phyloP scores from a whole-genome alignment of 2,888 invertebrate genomes.

The Apotomis capreana region DNA sequence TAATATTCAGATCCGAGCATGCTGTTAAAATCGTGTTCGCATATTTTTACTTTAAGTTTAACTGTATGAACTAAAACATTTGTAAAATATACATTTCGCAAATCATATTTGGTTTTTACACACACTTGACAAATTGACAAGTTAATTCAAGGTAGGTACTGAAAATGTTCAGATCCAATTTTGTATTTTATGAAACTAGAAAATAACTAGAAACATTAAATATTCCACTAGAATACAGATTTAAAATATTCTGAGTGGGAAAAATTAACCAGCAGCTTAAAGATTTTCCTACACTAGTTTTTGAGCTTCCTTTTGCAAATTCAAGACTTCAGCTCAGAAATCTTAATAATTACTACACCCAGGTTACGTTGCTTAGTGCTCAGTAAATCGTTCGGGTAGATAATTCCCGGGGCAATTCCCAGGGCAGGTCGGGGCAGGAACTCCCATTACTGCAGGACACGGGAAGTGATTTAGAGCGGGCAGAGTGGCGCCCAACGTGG shows the following conservation, averaged over 20 bases:
- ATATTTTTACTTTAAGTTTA: not conserved
- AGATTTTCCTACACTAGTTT: not conserved
- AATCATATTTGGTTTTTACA: too few species aligned
- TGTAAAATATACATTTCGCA: too few species aligned
- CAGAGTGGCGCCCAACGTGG: constrained; percentile 24
- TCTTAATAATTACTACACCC: constrained; percentile 20
- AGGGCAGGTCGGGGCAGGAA: constrained; percentile 50
- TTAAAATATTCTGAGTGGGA: constrained; percentile 3
- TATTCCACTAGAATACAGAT: not conserved
- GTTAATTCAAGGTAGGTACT: too few species aligned
- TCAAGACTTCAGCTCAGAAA: constrained; percentile 17
- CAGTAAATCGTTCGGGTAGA: constrained; percentile 54
- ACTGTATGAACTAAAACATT: too few species aligned
- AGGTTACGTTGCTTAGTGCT: constrained; percentile 45
- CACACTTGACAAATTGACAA: too few species aligned
- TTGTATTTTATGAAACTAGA: too few species aligned
- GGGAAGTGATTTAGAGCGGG: constrained; percentile 63
- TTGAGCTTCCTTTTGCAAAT: constrained; percentile 1
- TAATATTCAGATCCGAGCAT: not conserved
- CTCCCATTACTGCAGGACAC: constrained; percentile 59
- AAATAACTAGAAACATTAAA: too few species aligned
- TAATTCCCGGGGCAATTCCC: constrained; percentile 50
- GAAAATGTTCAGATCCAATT: not conserved
- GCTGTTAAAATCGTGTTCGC: not conserved
- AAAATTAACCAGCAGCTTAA: not conserved